Evolutionary conservation across 2,797 vertebrate genomes (phyloP).

Genomic region (Coccyzus lansbergi): DNA sequence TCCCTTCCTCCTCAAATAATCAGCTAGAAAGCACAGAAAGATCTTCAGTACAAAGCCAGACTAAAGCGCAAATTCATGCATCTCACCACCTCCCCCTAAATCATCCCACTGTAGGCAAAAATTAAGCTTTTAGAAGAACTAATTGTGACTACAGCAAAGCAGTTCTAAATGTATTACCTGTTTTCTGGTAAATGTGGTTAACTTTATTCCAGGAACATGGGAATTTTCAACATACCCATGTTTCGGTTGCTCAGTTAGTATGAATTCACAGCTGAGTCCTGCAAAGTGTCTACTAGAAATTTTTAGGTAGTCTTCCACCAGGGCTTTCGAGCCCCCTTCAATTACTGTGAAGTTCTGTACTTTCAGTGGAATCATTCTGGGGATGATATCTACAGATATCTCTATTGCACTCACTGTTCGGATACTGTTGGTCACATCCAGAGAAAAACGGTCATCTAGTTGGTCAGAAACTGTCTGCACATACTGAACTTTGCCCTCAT

Average conservation of each 20-base stretch:
- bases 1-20: background rate
- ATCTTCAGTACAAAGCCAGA: background rate
- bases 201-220: constrained; percentile 77
- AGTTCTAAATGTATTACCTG: constrained; percentile 79
- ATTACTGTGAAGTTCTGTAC: constrained; percentile 86
- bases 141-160: background rate
- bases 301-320: constrained; percentile 82
- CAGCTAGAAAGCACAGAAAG: background rate
- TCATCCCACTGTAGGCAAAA: background rate
- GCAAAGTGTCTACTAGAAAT: constrained; percentile 85
- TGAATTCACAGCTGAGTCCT: constrained; percentile 86
- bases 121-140: background rate
- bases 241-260: constrained; percentile 80
- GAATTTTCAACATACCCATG: constrained; percentile 86
- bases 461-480: constrained; percentile 80
- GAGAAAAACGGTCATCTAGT: constrained; percentile 79
- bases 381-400: constrained; percentile 85
- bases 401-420: constrained; percentile 78
- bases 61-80: background rate
- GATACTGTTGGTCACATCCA: constrained; percentile 85
- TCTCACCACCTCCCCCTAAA: background rate
- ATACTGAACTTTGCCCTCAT: constrained; percentile 86
- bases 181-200: constrained; percentile 86
- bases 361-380: constrained; percentile 83
- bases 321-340: constrained; percentile 84